A percentile compares a stretch with the other conserved stretches of the same genome.
phyloP scores from a whole-genome alignment of 2,797 vertebrate species.

The Enteromius viviparus region DNA sequence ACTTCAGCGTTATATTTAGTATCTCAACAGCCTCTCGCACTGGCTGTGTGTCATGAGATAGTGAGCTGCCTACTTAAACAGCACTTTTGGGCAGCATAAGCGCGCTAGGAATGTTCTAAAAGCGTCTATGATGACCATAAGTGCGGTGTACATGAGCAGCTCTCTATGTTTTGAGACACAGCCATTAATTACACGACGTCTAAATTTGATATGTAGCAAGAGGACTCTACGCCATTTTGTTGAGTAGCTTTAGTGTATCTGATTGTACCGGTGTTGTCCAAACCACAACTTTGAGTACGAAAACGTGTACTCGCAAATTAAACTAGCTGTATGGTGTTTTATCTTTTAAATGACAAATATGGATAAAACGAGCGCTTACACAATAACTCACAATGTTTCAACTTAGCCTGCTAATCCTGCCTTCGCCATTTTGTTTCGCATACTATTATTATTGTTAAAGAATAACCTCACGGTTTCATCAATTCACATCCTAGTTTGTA shows the following conservation, averaged over 20 bases:
- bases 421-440: constrained; percentile 77
- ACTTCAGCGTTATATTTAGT: background rate
- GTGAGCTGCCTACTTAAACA: constrained; percentile 17
- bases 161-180: constrained; percentile 28
- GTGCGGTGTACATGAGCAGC: background rate
- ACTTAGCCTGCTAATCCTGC: constrained; percentile 58
- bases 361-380: background rate
- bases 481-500: background rate
- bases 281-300: background rate
- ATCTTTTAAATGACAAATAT: background rate
- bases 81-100: background rate
- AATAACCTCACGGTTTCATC: background rate
- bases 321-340: background rate
- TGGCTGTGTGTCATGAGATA: background rate
- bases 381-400: background rate
- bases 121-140: background rate
- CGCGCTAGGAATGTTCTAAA: background rate
- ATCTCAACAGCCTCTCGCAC: background rate
- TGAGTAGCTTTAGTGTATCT: constrained; percentile 51
- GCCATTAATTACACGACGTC: constrained; percentile 32
- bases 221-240: constrained; percentile 63
- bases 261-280: background rate
- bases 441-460: constrained; percentile 24
- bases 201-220: constrained; percentile 38
- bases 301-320: background rate